These are phyloP conservation scores for Gisinianus flammeolus DNA, from an alignment of 2,888 invertebrate species.

Conservation along the genomic window DNA sequence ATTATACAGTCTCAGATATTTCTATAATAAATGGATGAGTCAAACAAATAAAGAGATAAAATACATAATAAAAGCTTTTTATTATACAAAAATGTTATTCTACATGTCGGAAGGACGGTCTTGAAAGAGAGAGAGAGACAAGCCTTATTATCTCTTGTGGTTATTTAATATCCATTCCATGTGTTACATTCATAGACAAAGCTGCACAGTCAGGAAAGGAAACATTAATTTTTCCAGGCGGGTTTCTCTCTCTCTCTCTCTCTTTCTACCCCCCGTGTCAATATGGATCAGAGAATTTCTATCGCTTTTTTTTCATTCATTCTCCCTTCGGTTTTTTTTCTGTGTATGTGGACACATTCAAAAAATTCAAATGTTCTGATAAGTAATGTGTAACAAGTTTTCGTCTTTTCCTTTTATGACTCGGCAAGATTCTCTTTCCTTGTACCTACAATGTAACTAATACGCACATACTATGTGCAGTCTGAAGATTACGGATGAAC, in stretches of 20 bases:
- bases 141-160: no score
- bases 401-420: background rate
- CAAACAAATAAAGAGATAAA: no score
- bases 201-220: background rate
- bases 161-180: no score
- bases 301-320: background rate
- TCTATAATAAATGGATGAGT: no score
- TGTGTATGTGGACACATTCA: background rate
- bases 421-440: background rate
- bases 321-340: background rate
- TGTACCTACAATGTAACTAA: background rate
- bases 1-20: no score
- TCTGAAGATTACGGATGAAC: no score
- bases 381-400: no score
- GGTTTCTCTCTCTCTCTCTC: conserved; percentile 3
- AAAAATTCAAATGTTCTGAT: background rate
- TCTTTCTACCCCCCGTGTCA: background rate
- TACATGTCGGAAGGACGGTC: no score
- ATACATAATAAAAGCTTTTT: no score
- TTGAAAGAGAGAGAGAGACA: no score
- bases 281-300: conserved; percentile 1
- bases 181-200: no score
- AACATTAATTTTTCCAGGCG: background rate
- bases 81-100: no score
- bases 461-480: background rate